A percentile compares a stretch with the other conserved stretches of the same genome.
phyloP scores from a whole-genome alignment of 2,113 vertebrate genomes.

The Marmota flaviventris region DNA sequence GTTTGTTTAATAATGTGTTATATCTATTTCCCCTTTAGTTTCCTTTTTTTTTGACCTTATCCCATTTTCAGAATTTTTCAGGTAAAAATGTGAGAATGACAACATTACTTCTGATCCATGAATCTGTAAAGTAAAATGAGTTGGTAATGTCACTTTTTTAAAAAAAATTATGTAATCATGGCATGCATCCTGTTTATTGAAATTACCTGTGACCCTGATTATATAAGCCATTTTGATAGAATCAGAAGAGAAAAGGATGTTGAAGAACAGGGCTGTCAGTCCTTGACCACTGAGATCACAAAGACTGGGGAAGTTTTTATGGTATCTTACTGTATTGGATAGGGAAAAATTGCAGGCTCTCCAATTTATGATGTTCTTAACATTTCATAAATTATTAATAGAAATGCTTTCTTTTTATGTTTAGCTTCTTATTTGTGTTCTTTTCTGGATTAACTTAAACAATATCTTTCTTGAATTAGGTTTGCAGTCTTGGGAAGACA shows the following conservation, averaged over 20 bases:
- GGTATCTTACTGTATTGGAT: not conserved
- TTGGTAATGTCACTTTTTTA: not conserved
- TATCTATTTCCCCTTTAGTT: slow-evolving; percentile 21
- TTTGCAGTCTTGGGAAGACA: slow-evolving; percentile 95
- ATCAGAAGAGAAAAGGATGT: not conserved
- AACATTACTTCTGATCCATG: not conserved
- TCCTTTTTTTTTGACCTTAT: not conserved
- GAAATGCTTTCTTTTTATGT: slow-evolving; percentile 26
- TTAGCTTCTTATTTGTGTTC: slow-evolving; percentile 53
- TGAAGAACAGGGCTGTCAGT: not conserved
- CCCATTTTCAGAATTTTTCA: slow-evolving; percentile 11
- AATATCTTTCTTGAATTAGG: slow-evolving; percentile 88
- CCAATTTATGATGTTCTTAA: slow-evolving; percentile 31
- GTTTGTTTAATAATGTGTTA: not conserved
- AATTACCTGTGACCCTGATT: not conserved
- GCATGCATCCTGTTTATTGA: not conserved
- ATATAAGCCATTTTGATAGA: not conserved
- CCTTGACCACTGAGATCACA: not conserved
- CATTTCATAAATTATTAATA: not conserved
- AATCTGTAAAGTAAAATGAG: not conserved
- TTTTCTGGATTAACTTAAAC: slow-evolving; percentile 74
- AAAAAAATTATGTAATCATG: not conserved
- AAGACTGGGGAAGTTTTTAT: not conserved
- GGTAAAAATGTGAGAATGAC: not conserved
- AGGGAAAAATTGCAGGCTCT: not conserved